Evolutionary conservation across 2,797 vertebrate species (phyloP).

Genomic region (Anableps anableps): DNA sequence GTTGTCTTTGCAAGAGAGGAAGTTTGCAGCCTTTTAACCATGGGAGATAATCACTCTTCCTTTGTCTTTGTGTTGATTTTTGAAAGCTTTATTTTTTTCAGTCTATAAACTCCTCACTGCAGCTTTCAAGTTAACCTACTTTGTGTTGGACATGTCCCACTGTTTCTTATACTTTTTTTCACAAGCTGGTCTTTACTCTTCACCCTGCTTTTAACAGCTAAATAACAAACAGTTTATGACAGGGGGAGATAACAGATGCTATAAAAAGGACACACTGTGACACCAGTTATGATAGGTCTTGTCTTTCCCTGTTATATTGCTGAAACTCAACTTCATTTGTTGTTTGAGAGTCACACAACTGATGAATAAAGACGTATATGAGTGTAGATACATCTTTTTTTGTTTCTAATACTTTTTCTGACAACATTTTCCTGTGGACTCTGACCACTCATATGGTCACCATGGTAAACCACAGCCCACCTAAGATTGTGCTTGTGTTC

Average conservation of each 20-base stretch:
- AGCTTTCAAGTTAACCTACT: not conserved
- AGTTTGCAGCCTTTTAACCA: not conserved
- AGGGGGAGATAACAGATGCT: constrained; percentile 50
- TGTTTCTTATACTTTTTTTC: not conserved
- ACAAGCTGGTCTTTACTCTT: constrained; percentile 39
- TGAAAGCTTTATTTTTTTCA: not conserved
- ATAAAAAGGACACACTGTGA: constrained; percentile 53
- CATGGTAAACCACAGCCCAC: constrained; percentile 47
- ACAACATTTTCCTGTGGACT: constrained; percentile 20
- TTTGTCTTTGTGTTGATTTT: not conserved
- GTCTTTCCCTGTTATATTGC: not conserved
- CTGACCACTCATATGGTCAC: constrained; percentile 32
- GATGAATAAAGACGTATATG: not conserved
- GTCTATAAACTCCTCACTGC: not conserved
- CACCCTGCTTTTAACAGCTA: constrained; percentile 29
- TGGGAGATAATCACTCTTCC: not conserved
- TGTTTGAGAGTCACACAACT: not conserved
- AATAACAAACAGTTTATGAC: constrained; percentile 52
- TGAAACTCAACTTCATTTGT: not conserved
- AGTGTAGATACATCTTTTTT: not conserved
- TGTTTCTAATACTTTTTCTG: not conserved
- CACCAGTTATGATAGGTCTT: not conserved
- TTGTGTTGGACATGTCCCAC: not conserved
- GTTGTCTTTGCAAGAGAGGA: not conserved
- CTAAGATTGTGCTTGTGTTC: constrained; percentile 61